A percentile compares a stretch with the other conserved stretches of the same genome.
Evolutionary conservation across 2,113 vertebrate genomes (phyloP).

Genomic region (Perognathus longimembris): DNA sequence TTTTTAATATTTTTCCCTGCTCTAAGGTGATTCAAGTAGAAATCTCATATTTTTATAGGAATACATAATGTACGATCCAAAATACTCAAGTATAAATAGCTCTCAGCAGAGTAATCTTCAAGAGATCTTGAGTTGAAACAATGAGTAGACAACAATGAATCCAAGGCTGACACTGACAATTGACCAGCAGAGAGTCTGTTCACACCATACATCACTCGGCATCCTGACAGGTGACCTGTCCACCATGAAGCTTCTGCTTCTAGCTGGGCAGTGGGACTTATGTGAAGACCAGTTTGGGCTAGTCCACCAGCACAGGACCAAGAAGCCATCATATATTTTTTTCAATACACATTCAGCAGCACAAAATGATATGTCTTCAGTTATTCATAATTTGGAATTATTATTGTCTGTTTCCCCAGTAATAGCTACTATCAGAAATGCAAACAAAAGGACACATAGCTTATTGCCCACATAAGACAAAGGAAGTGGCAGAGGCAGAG

Average conservation of each 20-base stretch:
- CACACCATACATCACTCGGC: conserved; percentile 51
- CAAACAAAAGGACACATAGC: not conserved
- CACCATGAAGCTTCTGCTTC: not conserved
- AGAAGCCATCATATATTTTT: not conserved
- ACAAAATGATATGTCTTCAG: not conserved
- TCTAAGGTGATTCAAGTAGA: not conserved
- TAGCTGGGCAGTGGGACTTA: not conserved
- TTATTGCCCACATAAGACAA: not conserved
- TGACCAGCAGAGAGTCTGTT: conserved; percentile 35
- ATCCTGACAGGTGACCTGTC: conserved; percentile 48
- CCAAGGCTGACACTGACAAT: conserved; percentile 68
- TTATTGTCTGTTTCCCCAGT: not conserved
- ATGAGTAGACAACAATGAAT: conserved; percentile 58
- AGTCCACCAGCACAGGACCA: not conserved
- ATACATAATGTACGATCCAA: not conserved
- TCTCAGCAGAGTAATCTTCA: conserved; percentile 14
- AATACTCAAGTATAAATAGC: conserved; percentile 1
- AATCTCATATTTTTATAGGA: conserved; percentile 37
- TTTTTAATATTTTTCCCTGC: not conserved
- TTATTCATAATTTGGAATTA: conserved; percentile 14
- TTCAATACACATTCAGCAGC: not conserved
- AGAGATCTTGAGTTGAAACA: conserved; percentile 36
- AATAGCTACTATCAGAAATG: not conserved
- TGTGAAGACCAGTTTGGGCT: not conserved
- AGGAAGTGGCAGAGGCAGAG: not conserved